A percentile compares a stretch with the other conserved stretches of the same genome.
These are phyloP conservation scores for Hylyphantes graminicola DNA, from an alignment of 1,140 invertebrate species.

Conservation along the genomic window DNA sequence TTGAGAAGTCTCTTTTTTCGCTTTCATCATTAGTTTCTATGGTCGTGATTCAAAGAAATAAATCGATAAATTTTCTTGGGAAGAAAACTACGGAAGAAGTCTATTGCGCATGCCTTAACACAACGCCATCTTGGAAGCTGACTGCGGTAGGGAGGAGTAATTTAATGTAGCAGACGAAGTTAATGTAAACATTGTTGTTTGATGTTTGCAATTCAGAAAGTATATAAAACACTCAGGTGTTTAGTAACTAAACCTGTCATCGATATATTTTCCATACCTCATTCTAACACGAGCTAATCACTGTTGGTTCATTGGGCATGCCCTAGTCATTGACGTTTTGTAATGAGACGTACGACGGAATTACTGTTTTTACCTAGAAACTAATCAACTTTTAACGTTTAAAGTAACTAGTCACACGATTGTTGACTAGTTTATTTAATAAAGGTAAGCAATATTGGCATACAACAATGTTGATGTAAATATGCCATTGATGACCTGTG, in stretches of 20 bases:
- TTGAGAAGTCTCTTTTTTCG: too few relatives aligned
- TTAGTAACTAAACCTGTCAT: slow-evolving; percentile 11
- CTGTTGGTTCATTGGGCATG: slow-evolving; percentile 59
- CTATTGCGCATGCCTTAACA: slow-evolving; percentile 58
- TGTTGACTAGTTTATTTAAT: slow-evolving; percentile 22
- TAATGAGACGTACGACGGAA: slow-evolving; percentile 33
- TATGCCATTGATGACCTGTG: slow-evolving; percentile 44
- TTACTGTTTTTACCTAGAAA: slow-evolving; percentile 15
- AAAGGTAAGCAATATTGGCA: slow-evolving; percentile 33
- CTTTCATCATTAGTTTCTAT: background rate
- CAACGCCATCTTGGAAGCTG: slow-evolving; percentile 60
- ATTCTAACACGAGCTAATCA: slow-evolving; percentile 5
- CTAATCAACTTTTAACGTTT: slow-evolving; percentile 11
- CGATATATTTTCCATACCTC: background rate
- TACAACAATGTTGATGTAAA: background rate
- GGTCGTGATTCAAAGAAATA: slow-evolving; percentile 41
- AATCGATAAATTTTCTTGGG: slow-evolving; percentile 55
- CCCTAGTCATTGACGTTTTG: slow-evolving; percentile 59
- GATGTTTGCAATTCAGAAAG: slow-evolving; percentile 41
- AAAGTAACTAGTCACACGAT: slow-evolving; percentile 8
- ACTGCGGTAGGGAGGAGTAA: slow-evolving; percentile 60
- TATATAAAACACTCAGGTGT: slow-evolving; percentile 19
- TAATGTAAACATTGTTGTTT: slow-evolving; percentile 59
- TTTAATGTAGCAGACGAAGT: slow-evolving; percentile 52
- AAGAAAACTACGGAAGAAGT: slow-evolving; percentile 53